Evolutionary conservation across 1,140 invertebrate genomes (phyloP).

Genomic region (Pararge aegeria): DNA sequence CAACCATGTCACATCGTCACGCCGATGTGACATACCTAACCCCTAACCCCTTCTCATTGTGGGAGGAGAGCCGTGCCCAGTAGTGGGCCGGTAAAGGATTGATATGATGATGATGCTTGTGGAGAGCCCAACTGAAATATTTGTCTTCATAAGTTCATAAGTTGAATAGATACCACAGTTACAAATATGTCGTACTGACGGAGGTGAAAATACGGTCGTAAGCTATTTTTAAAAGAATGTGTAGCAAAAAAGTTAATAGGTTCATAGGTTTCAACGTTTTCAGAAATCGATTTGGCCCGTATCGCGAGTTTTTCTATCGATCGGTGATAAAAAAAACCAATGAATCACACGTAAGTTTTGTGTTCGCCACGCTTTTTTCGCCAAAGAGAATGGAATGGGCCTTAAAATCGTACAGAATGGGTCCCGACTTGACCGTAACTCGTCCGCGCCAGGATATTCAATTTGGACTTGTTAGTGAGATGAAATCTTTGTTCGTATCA

Average conservation of each 20-base stretch:
- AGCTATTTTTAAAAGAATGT: neutral
- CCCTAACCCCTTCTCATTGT: too few species aligned
- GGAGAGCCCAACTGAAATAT: too few species aligned
- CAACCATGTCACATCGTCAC: too few species aligned
- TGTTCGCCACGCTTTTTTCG: slow-evolving; percentile 61
- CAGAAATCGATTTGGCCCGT: slow-evolving; percentile 8
- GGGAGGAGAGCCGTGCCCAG: too few species aligned
- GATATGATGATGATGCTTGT: too few species aligned
- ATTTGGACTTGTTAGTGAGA: slow-evolving; percentile 54
- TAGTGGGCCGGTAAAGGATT: too few species aligned
- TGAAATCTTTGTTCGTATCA: slow-evolving; percentile 45
- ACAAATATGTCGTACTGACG: too few species aligned
- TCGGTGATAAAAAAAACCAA: slow-evolving; percentile 31
- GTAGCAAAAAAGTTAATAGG: neutral
- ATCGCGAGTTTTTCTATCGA: slow-evolving; percentile 20
- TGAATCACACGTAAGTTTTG: slow-evolving; percentile 41
- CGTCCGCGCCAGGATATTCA: slow-evolving; percentile 47
- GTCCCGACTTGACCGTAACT: slow-evolving; percentile 11
- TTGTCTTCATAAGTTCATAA: too few species aligned
- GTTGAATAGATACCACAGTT: too few species aligned
- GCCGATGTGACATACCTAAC: too few species aligned
- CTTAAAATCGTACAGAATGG: slow-evolving; percentile 20
- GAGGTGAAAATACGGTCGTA: too few species aligned
- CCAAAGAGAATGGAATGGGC: slow-evolving; percentile 34
- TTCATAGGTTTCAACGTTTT: slow-evolving; percentile 14